Conservation (phyloP, 2,113 vertebrate genomes). For the Mesembrinibis cayennensis region DNA sequence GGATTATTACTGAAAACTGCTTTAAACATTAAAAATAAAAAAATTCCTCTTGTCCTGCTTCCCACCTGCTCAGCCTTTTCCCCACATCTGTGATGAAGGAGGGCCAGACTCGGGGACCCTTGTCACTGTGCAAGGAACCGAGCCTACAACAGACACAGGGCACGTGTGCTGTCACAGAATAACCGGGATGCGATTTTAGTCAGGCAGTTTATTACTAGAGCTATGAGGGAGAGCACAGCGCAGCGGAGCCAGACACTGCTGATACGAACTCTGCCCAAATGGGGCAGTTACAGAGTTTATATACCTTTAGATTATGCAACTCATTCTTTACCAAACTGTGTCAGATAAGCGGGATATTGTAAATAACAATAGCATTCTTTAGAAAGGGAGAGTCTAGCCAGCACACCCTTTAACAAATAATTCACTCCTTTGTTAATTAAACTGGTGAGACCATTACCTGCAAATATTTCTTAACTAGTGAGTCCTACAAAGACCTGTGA, state of each 20-base stretch:
- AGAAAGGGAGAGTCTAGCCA: neutral
- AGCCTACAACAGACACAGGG: neutral
- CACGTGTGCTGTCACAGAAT: neutral
- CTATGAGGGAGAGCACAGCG: neutral
- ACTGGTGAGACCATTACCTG: neutral
- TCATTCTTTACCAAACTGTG: neutral
- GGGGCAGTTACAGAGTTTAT: neutral
- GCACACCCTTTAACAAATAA: neutral
- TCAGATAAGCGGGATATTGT: neutral
- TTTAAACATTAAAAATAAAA: neutral
- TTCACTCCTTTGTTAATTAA: neutral
- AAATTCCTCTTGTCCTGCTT: neutral
- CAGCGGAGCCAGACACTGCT: neutral
- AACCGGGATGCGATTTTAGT: fast-evolving
- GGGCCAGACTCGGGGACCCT: too few species aligned
- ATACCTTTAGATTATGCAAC: neutral
- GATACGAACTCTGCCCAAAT: neutral
- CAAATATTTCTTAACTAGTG: neutral
- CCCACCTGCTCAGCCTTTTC: neutral
- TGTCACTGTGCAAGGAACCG: neutral
- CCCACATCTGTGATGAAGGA: neutral
- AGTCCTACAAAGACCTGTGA: neutral
- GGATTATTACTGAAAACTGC: neutral
- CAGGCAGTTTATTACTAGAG: neutral
- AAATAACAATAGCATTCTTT: neutral